These are phyloP conservation scores for Glossosoma conforme DNA, from an alignment of 1,140 invertebrate species.

Conservation along the genomic window DNA sequence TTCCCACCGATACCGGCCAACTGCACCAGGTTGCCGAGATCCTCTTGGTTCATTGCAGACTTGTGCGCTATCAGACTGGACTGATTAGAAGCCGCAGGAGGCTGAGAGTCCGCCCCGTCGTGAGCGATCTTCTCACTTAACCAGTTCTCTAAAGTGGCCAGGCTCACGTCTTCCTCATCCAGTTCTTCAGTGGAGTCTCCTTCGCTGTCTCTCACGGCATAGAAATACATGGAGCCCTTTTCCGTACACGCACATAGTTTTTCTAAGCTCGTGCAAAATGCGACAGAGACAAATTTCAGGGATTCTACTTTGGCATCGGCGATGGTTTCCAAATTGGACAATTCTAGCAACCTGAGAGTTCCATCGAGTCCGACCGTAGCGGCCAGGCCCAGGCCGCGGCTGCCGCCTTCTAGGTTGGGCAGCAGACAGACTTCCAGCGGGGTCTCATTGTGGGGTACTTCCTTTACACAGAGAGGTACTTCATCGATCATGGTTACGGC, in stretches of 20 bases:
- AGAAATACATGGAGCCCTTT: conserved; percentile 76
- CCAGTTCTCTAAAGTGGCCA: conserved; percentile 36
- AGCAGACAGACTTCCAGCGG: conserved; percentile 64
- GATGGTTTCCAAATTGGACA: conserved; percentile 58
- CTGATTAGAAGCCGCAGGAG: conserved; percentile 40
- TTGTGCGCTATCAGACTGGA: conserved; percentile 39
- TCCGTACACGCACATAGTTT: conserved; percentile 76
- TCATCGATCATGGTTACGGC: conserved; percentile 54
- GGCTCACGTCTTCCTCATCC: conserved; percentile 58
- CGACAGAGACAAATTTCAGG: conserved; percentile 67
- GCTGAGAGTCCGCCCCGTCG: conserved; percentile 46
- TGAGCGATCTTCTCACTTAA: conserved; percentile 27
- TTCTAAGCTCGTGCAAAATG: conserved; percentile 77
- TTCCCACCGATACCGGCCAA: conserved; percentile 41
- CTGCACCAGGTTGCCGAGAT: conserved; percentile 40
- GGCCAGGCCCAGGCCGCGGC: conserved; percentile 39
- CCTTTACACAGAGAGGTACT: conserved; percentile 57
- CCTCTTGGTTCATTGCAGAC: conserved; percentile 37
- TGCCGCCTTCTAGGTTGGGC: conserved; percentile 51
- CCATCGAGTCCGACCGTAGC: conserved; percentile 62
- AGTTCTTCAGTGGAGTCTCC: conserved; percentile 64
- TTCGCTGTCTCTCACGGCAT: conserved; percentile 65
- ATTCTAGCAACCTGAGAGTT: conserved; percentile 59
- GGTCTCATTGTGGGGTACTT: conserved; percentile 57
- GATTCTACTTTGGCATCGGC: conserved; percentile 59